Percentiles rank a stretch among this genome's conserved stretches.
Conservation (phyloP, 2,113 vertebrate genomes). For the Cichladusa arquata region DNA sequence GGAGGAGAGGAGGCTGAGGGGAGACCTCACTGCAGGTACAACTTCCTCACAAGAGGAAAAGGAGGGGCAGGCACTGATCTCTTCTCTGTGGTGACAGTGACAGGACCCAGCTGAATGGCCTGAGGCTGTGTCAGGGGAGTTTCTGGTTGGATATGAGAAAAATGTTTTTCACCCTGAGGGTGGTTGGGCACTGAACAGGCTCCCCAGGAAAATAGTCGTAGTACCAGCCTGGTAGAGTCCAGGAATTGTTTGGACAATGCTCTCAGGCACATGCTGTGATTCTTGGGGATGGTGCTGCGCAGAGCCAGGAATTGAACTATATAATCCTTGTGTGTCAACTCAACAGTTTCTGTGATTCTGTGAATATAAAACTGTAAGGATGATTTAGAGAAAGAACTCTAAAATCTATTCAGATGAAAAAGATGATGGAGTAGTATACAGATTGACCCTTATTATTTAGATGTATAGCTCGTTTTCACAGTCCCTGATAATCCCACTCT, state of each 20-base stretch:
- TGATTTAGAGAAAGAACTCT: not conserved
- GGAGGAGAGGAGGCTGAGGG: not conserved
- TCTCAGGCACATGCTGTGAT: not conserved
- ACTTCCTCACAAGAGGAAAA: rapidly evolving
- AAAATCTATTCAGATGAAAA: not conserved
- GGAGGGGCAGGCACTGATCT: rapidly evolving
- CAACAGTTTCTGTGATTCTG: not conserved
- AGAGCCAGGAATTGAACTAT: rapidly evolving
- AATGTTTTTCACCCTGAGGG: rapidly evolving
- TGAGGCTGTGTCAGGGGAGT: not conserved
- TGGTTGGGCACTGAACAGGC: not conserved
- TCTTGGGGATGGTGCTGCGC: not conserved
- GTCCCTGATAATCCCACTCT: not conserved
- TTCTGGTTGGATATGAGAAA: too few relatives aligned
- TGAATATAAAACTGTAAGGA: not conserved
- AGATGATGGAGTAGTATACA: not conserved
- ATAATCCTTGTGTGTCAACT: not conserved
- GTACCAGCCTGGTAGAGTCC: not conserved
- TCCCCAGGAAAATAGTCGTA: not conserved
- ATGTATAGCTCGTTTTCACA: not conserved
- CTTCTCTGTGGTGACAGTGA: too few relatives aligned
- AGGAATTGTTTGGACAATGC: not conserved
- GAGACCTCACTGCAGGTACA: rapidly evolving
- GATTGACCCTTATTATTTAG: not conserved
- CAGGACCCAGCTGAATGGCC: not conserved